Conservation (phyloP, 2,113 vertebrate species). For the Apistogramma diplotaenia region DNA sequence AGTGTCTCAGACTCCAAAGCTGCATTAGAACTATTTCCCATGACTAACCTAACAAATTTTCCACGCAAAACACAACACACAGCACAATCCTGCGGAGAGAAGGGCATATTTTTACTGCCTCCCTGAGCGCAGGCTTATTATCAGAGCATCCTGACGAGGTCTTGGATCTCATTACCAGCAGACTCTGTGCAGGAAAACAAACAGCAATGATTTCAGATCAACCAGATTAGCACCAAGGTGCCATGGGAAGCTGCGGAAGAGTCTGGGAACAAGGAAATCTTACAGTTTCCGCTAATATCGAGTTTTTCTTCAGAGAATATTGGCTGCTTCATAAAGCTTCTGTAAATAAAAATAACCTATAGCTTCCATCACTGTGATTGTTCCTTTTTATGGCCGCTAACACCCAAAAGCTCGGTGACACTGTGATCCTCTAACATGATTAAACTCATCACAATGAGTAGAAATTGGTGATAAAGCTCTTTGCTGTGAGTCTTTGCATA, state of each 20-base stretch:
- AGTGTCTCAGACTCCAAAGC: not conserved
- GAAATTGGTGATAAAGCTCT: not conserved
- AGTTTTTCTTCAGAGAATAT: not conserved
- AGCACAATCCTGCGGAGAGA: slow-evolving; percentile 26
- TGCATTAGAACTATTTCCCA: slow-evolving; percentile 3
- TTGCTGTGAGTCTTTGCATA: not conserved
- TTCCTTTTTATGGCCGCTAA: not conserved
- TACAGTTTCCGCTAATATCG: slow-evolving; percentile 10
- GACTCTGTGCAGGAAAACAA: slow-evolving; percentile 60
- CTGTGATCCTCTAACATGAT: not conserved
- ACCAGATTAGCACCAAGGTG: slow-evolving; percentile 58
- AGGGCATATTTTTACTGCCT: slow-evolving; percentile 8
- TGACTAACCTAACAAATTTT: slow-evolving; percentile 7
- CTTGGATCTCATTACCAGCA: slow-evolving; percentile 63
- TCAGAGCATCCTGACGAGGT: slow-evolving; percentile 49
- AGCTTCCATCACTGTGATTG: not conserved
- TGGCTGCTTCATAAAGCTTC: not conserved
- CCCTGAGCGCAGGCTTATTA: slow-evolving; percentile 19
- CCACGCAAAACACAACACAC: not conserved
- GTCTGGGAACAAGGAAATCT: slow-evolving; percentile 46
- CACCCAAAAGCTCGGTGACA: not conserved
- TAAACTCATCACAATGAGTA: not conserved
- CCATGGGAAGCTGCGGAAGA: slow-evolving; percentile 52
- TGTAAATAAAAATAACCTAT: not conserved
- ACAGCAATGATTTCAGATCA: slow-evolving; percentile 59